Evolutionary conservation across 2,888 invertebrate species (phyloP).

Genomic region (Dyspetes luteomarginatus): DNA sequence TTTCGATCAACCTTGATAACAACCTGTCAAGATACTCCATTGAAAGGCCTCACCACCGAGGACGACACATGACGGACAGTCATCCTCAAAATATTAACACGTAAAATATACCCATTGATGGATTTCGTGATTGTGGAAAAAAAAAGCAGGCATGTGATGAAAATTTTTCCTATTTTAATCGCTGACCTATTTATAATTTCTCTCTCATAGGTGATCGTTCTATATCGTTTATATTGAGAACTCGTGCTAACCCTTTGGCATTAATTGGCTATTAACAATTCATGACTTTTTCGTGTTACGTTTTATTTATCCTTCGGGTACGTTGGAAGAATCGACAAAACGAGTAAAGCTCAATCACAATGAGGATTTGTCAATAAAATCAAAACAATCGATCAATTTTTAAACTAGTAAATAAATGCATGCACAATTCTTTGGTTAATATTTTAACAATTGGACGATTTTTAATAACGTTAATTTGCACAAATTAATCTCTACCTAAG

Average conservation of each 20-base stretch:
- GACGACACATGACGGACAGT: slow-evolving; percentile 20
- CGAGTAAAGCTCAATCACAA: background rate
- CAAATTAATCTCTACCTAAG: too few relatives aligned
- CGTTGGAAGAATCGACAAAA: background rate
- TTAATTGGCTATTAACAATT: background rate
- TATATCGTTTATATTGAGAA: slow-evolving; percentile 37
- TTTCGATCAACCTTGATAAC: slow-evolving; percentile 64
- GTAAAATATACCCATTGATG: slow-evolving; percentile 3
- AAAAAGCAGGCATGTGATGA: slow-evolving; percentile 2
- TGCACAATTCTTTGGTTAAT: too few relatives aligned
- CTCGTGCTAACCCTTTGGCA: background rate
- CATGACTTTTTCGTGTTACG: background rate
- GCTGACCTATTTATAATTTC: background rate
- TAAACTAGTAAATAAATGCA: too few relatives aligned
- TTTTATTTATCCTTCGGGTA: background rate
- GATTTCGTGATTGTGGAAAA: slow-evolving; percentile 1
- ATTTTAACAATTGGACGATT: too few relatives aligned
- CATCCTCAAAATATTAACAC: slow-evolving; percentile 23
- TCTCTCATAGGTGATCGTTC: too few relatives aligned
- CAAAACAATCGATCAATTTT: background rate
- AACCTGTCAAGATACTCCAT: slow-evolving; percentile 33
- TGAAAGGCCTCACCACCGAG: slow-evolving; percentile 5
- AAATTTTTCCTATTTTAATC: background rate
- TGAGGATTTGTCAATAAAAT: background rate
- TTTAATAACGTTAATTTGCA: too few relatives aligned